These are phyloP conservation scores for Crotalus helleri DNA, from an alignment of 2,113 vertebrate species.

Conservation along the genomic window DNA sequence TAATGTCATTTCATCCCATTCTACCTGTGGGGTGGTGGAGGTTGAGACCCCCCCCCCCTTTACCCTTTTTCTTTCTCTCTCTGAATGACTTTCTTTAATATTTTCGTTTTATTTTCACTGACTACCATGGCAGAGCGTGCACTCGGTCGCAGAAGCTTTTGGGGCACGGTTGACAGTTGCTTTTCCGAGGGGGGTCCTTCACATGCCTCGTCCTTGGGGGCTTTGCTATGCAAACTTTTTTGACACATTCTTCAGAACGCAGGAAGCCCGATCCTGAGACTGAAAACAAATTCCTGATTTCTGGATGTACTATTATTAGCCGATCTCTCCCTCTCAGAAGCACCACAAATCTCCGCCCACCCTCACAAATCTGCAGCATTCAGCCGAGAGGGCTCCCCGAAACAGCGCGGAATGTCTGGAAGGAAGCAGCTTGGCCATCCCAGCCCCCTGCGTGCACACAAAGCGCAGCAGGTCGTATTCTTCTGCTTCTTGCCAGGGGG, in stretches of 20 bases:
- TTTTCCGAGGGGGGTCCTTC: neutral
- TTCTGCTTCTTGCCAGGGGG: neutral
- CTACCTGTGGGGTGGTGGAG: neutral
- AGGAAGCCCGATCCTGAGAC: neutral
- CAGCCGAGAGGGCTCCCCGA: neutral
- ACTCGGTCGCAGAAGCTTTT: neutral
- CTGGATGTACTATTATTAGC: neutral
- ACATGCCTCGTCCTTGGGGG: neutral
- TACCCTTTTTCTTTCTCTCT: neutral
- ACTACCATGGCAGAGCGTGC: neutral
- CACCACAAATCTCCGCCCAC: neutral
- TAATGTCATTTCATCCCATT: neutral
- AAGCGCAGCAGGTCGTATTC: neutral
- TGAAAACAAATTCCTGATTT: neutral
- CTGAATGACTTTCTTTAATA: neutral
- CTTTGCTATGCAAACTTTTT: neutral
- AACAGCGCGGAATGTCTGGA: neutral
- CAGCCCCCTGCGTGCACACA: neutral
- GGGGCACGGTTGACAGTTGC: neutral
- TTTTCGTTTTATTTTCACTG: neutral
- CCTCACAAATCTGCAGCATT: neutral
- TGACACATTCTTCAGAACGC: neutral
- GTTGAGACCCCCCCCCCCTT: neutral
- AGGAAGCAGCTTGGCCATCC: neutral
- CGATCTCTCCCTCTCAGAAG: neutral